Evolutionary conservation across 2,113 vertebrate species (phyloP), one percentile per base, ranked within the genome.

Genomic region (Tichodroma muraria): DNA sequence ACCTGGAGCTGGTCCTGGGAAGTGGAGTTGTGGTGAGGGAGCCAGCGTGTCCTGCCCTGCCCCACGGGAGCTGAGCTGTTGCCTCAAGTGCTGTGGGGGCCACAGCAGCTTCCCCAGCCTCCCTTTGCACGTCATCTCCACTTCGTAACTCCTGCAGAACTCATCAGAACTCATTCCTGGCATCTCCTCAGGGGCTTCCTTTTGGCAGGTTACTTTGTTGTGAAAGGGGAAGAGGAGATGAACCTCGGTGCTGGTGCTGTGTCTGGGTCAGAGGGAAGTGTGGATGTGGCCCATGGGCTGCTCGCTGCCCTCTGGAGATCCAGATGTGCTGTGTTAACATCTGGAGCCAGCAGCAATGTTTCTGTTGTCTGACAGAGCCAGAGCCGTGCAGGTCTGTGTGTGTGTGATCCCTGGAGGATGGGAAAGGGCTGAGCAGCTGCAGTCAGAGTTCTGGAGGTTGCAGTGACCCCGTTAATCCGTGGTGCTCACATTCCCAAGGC

Each of bases 1-100:
- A 27, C 50, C 40, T 70, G 63, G 38, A 33, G 0, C 13, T 13
- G 13, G 40, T 40, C 10, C 56, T 31, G 42, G 33, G n/a, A 25
- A 28, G 5, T 11, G 1, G 8, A 54, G 23, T 2, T n/a, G 37
- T 25, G 71, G 25, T 7, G 3, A 16, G 60, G 52, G 64, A 91
- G 30, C 59, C 40, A 31, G 44, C 0, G 0, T 50, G 65, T 40
- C 80, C 83, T 56, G 82, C 49, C 0, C 0, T 59, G 78, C 50
- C 63, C 42, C 28, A 3, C 28, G 25, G 72, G 75, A n/a, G 47
- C 66, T 37, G 54, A 85, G 82, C 68, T 54, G 33, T 9, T 35
- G n/a, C 33, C 72, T 47, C 61, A n/a, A 15, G 56, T 44, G 71
- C 20, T 0, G 0, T 15, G 30, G 33, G 38, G 70, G 52, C 11